Base-by-base conservation (phyloP, 1,140 invertebrate species). In the Odontomachus brunneus region DNA sequence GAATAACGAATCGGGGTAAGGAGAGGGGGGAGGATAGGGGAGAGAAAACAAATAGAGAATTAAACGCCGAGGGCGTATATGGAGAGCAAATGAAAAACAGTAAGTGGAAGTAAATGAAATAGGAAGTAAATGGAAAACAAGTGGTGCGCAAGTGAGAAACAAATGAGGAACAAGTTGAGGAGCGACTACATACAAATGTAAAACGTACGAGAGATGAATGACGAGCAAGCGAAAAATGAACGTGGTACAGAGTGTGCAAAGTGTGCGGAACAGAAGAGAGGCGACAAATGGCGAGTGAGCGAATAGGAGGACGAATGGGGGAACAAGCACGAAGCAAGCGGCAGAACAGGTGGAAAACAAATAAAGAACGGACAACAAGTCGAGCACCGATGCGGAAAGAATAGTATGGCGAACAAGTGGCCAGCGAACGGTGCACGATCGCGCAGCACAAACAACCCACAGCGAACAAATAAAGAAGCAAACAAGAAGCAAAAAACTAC, bases 31-130 rank as follows among this genome's bases (percentile, higher is more conserved):
- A 11, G 38, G 38, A 11, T 53, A 11, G 38, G 9, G 9, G 29
- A 66, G 66, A 53, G 26, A 55, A 67, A 57, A 29, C 2, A 74
- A 73, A 51, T 60, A 24, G 29, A 22, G 57, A 81, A 60, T n/a
- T 33, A 71, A 80, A 55, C 38, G 38, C 4, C 9, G 38, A 11
- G n/a, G n/a, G 9, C 38, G 38, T 44, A 44, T 44, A 5, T 26
- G 15, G n/a, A 57, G 44, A 71, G 44, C 17, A n/a, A 7, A n/a
- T 1, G 29, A 24, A 12, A 5, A 1, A 60, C 11, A 44, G 29
- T 2, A 5, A 33, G 29, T 2, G 29, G 29, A 33, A 33, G 29
- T 5, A 33, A 33, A 33, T 5, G 29, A 5, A 3, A 44, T 44
- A 7, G 9, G 3, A 7, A 44, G 38, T 44, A 60, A 60, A 60